These are phyloP conservation scores for Cinclus cinclus DNA, from an alignment of 2,113 vertebrate genomes.

Conservation along the genomic window DNA sequence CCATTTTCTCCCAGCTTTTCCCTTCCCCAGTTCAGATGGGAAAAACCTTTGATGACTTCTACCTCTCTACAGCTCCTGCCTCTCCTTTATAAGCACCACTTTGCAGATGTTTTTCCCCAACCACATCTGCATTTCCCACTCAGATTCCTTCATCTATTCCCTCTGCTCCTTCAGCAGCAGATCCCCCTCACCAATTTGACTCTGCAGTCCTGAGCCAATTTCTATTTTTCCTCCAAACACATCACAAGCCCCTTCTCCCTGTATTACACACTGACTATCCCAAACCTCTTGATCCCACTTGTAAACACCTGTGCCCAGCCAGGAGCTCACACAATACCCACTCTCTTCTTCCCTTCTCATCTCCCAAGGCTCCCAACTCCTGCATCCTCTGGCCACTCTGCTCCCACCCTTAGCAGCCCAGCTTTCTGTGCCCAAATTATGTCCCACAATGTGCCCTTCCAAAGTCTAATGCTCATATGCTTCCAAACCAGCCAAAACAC, in stretches of 20 bases:
- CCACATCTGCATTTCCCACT: not conserved
- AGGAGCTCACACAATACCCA: not conserved
- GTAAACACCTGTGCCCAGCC: not conserved
- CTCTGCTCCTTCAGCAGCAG: not conserved
- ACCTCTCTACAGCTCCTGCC: not conserved
- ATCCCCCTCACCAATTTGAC: not conserved
- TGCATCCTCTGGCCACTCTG: not conserved
- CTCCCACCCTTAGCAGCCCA: not conserved
- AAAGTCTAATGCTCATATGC: fast-evolving
- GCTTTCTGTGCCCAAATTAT: not conserved
- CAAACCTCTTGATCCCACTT: not conserved
- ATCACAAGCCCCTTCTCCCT: not conserved
- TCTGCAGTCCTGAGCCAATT: not conserved
- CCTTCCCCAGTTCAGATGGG: not conserved
- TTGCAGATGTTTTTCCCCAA: not conserved
- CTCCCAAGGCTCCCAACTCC: not conserved
- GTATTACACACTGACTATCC: fast-evolving
- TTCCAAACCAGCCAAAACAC: not conserved
- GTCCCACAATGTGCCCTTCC: fast-evolving
- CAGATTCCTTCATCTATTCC: not conserved
- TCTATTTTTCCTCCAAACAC: not conserved
- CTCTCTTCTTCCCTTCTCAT: not conserved
- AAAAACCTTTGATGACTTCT: fast-evolving
- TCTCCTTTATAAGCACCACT: not conserved
- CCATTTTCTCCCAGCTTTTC: not conserved